Evolutionary conservation across 2,888 invertebrate species (phyloP).

Genomic region (Melikaiella ostensackeni): DNA sequence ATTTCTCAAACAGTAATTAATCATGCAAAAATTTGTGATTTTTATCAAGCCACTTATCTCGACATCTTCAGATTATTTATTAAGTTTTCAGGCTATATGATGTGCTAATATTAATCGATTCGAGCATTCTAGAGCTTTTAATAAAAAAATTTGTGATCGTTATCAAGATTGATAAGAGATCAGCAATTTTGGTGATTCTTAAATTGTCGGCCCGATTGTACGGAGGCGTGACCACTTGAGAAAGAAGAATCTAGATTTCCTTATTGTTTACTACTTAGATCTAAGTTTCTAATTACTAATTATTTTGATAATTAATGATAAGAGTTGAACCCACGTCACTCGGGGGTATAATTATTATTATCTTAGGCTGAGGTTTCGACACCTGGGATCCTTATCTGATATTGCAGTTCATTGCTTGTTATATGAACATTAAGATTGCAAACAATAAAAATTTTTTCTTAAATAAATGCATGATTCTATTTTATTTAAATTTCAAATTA

Average conservation of each 20-base stretch:
- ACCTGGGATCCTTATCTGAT: no score
- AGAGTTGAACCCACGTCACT: no score
- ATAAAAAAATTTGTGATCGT: background rate
- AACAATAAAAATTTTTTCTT: no score
- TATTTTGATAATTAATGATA: no score
- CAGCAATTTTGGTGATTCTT: background rate
- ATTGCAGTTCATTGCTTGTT: no score
- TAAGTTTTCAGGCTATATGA: background rate
- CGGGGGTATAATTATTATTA: no score
- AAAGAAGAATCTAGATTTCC: background rate
- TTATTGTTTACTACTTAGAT: no score
- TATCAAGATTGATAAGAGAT: background rate
- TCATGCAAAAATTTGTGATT: background rate
- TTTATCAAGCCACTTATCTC: background rate
- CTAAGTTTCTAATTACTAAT: no score
- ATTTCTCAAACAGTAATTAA: background rate
- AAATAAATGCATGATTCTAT: no score
- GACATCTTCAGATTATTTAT: background rate
- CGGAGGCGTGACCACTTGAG: background rate
- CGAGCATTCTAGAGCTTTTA: background rate
- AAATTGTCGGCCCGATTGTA: background rate
- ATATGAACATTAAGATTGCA: no score
- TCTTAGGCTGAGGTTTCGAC: no score
- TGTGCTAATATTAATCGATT: background rate
- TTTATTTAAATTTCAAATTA: no score